Conservation (phyloP, 2,797 vertebrate species). For the Danio albolineatus region DNA sequence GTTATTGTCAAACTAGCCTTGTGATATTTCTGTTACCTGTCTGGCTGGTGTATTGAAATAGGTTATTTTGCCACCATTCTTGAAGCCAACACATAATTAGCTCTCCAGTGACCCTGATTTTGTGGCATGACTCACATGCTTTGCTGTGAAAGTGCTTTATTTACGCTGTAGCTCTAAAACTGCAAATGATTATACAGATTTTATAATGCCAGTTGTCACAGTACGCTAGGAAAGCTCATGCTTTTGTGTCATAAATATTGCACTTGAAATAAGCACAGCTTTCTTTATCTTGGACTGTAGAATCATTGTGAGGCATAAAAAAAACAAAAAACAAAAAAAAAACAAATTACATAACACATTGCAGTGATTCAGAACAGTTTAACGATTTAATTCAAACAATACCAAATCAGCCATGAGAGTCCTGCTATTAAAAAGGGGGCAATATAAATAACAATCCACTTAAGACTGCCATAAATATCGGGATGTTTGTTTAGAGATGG, state of each 20-base stretch:
- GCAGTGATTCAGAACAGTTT: conserved; percentile 25
- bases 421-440: background rate
- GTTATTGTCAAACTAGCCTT: conserved; percentile 6
- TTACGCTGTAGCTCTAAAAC: conserved; percentile 6
- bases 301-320: conserved; percentile 11
- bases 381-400: conserved; percentile 29
- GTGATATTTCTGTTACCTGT: conserved; percentile 23
- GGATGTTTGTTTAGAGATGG: conserved; percentile 48
- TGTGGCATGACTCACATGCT: background rate
- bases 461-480: conserved; percentile 20
- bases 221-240: background rate
- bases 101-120: conserved; percentile 6
- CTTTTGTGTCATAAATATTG: conserved; percentile 11
- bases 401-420: background rate
- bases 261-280: conserved; percentile 14
- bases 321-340: background rate
- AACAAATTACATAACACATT: background rate
- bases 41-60: background rate
- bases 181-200: background rate
- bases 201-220: conserved; percentile 13
- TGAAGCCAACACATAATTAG: conserved; percentile 13
- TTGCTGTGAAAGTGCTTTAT: background rate
- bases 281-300: conserved; percentile 18
- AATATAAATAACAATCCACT: conserved; percentile 35
- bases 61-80: background rate